A percentile compares a stretch with the other conserved stretches of the same genome.
Evolutionary conservation across 2,797 vertebrate species (phyloP).

Genomic region (Picus viridis): DNA sequence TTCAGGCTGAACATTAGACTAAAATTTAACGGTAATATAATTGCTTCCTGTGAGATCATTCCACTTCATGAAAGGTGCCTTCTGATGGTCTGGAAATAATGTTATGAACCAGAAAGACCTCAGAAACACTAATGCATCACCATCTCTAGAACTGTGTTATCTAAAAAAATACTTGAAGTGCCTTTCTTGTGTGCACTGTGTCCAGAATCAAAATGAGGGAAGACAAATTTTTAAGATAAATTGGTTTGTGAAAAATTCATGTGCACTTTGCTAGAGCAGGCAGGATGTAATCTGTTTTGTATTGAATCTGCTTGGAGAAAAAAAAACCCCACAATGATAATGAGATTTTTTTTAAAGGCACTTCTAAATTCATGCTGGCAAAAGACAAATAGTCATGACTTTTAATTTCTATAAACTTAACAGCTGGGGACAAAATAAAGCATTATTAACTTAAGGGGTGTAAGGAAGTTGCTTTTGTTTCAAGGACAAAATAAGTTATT

Average conservation of each 20-base stretch:
- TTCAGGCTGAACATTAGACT: neutral
- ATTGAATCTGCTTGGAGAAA: conserved; percentile 76
- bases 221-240: conserved; percentile 85
- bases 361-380: conserved; percentile 80
- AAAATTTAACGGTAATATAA: conserved; percentile 6
- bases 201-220: conserved; percentile 77
- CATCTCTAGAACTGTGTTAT: conserved; percentile 49
- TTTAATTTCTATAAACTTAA: conserved; percentile 84
- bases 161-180: conserved; percentile 66
- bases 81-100: conserved; percentile 35
- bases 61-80: conserved; percentile 29
- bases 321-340: conserved; percentile 68
- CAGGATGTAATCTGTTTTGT: conserved; percentile 82
- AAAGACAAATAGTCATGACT: conserved; percentile 82
- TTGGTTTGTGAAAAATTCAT: conserved; percentile 90
- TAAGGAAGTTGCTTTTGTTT: conserved; percentile 76
- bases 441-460: conserved; percentile 75
- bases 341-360: conserved; percentile 82
- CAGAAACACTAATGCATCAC: conserved; percentile 40
- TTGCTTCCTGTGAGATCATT: conserved; percentile 42
- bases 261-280: conserved; percentile 79
- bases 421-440: conserved; percentile 78
- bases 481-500: conserved; percentile 72
- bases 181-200: conserved; percentile 65
- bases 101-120: neutral